These are phyloP conservation scores for Puma concolor DNA, from an alignment of 2,113 vertebrate species.

Conservation along the genomic window DNA sequence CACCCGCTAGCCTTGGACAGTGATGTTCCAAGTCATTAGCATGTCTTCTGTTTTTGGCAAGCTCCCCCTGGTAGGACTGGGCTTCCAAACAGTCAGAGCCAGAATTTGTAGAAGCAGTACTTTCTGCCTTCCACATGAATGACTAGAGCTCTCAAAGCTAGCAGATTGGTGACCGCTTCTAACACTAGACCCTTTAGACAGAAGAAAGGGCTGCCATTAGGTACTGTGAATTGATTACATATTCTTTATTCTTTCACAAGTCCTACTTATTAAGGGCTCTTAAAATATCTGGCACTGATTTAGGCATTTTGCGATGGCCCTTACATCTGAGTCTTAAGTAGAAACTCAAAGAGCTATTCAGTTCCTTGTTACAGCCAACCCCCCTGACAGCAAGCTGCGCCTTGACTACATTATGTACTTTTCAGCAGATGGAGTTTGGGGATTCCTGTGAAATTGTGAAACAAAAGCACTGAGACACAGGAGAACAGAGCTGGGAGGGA, in stretches of 20 bases:
- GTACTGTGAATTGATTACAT: constrained; percentile 40
- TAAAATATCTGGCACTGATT: constrained; percentile 50
- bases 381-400: constrained; percentile 17
- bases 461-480: background rate
- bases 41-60: background rate
- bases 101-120: background rate
- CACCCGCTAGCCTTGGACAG: background rate
- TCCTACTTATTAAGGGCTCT: constrained; percentile 38
- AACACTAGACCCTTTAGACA: constrained; percentile 38
- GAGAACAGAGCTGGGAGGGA: background rate
- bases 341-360: constrained; percentile 68
- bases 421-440: constrained; percentile 53
- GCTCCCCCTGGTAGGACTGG: background rate
- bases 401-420: constrained; percentile 34
- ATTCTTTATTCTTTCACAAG: constrained; percentile 43
- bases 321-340: constrained; percentile 38
- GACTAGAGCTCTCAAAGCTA: background rate
- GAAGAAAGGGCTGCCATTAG: constrained; percentile 46
- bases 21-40: constrained; percentile 36
- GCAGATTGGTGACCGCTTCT: background rate
- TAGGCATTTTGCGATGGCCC: background rate
- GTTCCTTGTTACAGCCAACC: constrained; percentile 9
- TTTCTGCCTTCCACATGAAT: constrained; percentile 51
- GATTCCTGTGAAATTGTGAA: background rate
- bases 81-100: constrained; percentile 23